Conservation (phyloP, 2,113 vertebrate species). For the Nycticryphes semicollaris region DNA sequence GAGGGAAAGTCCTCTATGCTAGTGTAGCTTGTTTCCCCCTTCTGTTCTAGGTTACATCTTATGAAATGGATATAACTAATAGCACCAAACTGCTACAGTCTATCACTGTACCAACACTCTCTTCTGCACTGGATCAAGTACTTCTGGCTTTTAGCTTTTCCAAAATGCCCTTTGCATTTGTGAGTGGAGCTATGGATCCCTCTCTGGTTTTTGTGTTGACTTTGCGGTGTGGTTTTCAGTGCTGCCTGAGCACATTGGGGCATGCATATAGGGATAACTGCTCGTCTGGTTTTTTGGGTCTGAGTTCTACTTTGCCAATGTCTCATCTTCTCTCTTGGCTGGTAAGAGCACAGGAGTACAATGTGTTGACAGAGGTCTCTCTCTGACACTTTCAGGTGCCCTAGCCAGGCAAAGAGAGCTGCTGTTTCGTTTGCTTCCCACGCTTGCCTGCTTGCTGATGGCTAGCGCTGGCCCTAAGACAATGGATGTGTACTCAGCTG, state of each 20-base stretch:
- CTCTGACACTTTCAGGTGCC: not conserved
- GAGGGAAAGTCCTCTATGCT: not conserved
- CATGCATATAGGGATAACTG: fast-evolving
- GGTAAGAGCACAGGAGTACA: fast-evolving
- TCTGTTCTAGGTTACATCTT: not conserved
- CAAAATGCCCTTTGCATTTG: not conserved
- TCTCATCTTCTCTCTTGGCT: not conserved
- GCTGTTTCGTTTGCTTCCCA: not conserved
- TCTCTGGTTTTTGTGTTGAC: not conserved
- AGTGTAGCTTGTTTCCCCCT: not conserved
- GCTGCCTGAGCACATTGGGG: fast-evolving
- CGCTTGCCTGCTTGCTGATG: not conserved
- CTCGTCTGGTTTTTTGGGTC: not conserved
- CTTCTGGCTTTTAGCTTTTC: not conserved
- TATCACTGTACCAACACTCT: not conserved
- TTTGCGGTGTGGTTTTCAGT: fast-evolving
- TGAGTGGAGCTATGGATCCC: not conserved
- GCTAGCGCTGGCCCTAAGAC: fast-evolving
- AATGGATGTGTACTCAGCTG: not conserved
- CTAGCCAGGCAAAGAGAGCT: not conserved
- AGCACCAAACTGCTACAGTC: not conserved
- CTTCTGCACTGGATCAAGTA: not conserved
- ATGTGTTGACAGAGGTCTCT: not conserved
- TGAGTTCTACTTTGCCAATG: not conserved
- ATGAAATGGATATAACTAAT: not conserved